These are phyloP conservation scores for Riparia riparia DNA, from an alignment of 2,113 vertebrate species.

Conservation along the genomic window DNA sequence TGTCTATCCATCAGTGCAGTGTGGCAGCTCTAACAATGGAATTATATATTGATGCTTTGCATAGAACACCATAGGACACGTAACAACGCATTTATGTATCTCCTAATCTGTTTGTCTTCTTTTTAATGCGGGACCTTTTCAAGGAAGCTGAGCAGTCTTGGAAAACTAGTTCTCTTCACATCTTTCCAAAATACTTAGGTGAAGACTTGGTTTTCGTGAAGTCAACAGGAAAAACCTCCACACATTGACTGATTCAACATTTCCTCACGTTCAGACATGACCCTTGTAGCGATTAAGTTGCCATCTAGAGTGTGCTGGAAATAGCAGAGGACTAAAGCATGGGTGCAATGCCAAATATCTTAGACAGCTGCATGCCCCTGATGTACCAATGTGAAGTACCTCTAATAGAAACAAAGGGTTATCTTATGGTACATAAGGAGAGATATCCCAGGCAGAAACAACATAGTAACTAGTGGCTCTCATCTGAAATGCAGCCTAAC, in stretches of 20 bases:
- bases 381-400: not conserved
- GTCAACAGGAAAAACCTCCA: not conserved
- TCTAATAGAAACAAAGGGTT: not conserved
- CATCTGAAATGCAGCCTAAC: not conserved
- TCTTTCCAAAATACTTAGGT: not conserved
- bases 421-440: not conserved
- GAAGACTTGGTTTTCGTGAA: not conserved
- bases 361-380: fast-evolving
- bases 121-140: not conserved
- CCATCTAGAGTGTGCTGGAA: not conserved
- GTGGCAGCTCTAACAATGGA: not conserved
- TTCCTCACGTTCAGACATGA: not conserved
- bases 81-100: not conserved
- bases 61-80: not conserved
- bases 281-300: not conserved
- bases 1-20: not conserved
- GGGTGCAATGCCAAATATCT: not conserved
- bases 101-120: not conserved
- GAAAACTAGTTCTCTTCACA: not conserved
- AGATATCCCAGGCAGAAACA: not conserved
- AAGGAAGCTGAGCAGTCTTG: not conserved
- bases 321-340: not conserved
- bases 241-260: not conserved
- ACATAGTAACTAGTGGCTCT: not conserved
- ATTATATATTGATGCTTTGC: not conserved